These are phyloP conservation scores for Hydrolagus colliei DNA, from an alignment of 2,797 vertebrate species.

Conservation along the genomic window DNA sequence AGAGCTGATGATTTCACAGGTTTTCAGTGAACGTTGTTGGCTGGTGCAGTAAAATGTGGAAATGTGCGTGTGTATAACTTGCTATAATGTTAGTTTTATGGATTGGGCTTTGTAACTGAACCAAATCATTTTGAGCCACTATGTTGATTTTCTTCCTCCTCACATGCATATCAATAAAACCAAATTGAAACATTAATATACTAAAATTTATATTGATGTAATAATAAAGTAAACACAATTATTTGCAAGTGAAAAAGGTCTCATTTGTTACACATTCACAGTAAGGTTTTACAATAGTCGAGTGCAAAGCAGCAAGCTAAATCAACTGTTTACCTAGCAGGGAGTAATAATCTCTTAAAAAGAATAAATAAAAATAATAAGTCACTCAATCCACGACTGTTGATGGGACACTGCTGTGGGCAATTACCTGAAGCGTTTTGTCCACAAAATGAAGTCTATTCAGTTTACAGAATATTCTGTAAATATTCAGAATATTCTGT, in stretches of 20 bases:
- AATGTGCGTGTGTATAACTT: conserved; percentile 30
- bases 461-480: too few relatives aligned
- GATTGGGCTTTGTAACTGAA: conserved; percentile 38
- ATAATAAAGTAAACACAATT: not conserved
- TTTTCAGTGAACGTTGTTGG: conserved; percentile 2
- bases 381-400: too few relatives aligned
- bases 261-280: too few relatives aligned
- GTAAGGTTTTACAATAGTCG: too few relatives aligned
- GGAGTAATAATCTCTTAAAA: too few relatives aligned
- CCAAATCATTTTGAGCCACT: conserved; percentile 34
- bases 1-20: conserved; percentile 31
- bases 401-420: too few relatives aligned
- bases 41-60: conserved; percentile 33
- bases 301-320: too few relatives aligned
- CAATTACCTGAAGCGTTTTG: too few relatives aligned
- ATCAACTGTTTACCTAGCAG: too few relatives aligned
- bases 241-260: not conserved
- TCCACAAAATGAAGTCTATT: too few relatives aligned
- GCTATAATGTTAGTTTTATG: conserved; percentile 34
- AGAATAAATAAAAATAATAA: too few relatives aligned
- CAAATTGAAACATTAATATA: conserved; percentile 19
- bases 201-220: conserved; percentile 24
- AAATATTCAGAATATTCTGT: too few relatives aligned
- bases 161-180: conserved; percentile 55
- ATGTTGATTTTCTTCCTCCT: conserved; percentile 41